Evolutionary conservation across 2,888 invertebrate genomes (phyloP).

Genomic region (Spicauda simplicius): DNA sequence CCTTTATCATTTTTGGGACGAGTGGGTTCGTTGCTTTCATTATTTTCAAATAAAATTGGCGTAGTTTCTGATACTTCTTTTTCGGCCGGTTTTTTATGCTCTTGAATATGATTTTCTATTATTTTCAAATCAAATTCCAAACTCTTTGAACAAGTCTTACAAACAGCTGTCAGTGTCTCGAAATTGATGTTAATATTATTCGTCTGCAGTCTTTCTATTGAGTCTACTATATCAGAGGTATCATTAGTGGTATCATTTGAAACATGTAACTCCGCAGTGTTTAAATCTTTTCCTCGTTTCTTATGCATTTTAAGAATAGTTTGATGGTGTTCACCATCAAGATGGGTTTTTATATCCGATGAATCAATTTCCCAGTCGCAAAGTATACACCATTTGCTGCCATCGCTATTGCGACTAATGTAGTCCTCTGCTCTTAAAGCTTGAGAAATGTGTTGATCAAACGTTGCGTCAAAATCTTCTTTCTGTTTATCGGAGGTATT

Average conservation of each 20-base stretch:
- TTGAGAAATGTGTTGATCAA: not conserved
- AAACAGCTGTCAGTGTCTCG: slow-evolving; percentile 46
- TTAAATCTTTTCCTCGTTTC: slow-evolving; percentile 37
- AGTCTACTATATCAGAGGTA: slow-evolving; percentile 44
- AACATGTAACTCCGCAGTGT: not conserved
- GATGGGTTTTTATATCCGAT: not conserved
- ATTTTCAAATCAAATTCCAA: slow-evolving; percentile 44
- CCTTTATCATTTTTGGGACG: not conserved
- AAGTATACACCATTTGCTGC: not conserved
- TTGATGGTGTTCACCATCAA: slow-evolving; percentile 45
- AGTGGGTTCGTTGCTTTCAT: not conserved
- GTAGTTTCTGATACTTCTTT: slow-evolving; percentile 8
- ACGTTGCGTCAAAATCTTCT: not conserved
- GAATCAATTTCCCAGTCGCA: not conserved
- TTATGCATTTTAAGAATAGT: slow-evolving; percentile 48
- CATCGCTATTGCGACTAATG: not conserved
- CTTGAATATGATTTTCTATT: slow-evolving; percentile 48
- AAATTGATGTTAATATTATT: slow-evolving; percentile 53
- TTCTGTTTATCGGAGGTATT: not conserved
- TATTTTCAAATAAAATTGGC: not conserved
- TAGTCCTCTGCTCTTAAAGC: not conserved
- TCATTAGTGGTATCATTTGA: slow-evolving; percentile 27
- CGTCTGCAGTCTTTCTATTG: slow-evolving; percentile 47
- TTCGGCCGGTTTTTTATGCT: slow-evolving; percentile 45
- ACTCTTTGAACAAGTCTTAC: slow-evolving; percentile 48